Conservation (phyloP, 2,113 vertebrate species). For the Petroica traversi region DNA sequence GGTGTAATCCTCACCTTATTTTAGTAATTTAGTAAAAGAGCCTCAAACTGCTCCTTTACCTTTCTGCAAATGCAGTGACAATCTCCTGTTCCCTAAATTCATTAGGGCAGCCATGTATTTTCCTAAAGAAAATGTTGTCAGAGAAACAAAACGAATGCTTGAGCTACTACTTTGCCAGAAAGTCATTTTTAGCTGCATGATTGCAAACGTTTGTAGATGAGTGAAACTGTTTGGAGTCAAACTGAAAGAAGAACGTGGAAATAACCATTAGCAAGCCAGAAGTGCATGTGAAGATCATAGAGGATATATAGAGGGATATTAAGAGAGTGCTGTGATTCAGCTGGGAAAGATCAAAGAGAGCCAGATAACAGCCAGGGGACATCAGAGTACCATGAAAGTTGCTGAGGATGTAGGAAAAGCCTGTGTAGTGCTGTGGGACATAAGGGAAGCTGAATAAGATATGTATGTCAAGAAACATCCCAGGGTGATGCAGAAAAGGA, state of each 20-base stretch:
- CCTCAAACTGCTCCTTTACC: not conserved
- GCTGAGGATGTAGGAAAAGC: constrained; percentile 21
- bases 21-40: not conserved
- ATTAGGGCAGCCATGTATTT: not conserved
- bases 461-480: not conserved
- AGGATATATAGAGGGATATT: not conserved
- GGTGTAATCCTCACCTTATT: not conserved
- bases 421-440: not conserved
- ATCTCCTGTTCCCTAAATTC: not conserved
- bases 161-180: not conserved
- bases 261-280: constrained; percentile 20
- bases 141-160: not conserved
- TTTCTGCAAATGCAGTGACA: not conserved
- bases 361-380: constrained; percentile 30
- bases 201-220: not conserved
- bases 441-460: not conserved
- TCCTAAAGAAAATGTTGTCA: not conserved
- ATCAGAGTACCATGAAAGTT: constrained; percentile 38
- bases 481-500: not conserved
- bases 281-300: constrained; percentile 1
- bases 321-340: not conserved
- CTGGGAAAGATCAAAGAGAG: constrained; percentile 53
- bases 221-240: not conserved
- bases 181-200: not conserved
- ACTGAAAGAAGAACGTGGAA: constrained; percentile 6